Evolutionary conservation across 2,888 invertebrate genomes (phyloP).

Genomic region (Tenthredo mesomela): DNA sequence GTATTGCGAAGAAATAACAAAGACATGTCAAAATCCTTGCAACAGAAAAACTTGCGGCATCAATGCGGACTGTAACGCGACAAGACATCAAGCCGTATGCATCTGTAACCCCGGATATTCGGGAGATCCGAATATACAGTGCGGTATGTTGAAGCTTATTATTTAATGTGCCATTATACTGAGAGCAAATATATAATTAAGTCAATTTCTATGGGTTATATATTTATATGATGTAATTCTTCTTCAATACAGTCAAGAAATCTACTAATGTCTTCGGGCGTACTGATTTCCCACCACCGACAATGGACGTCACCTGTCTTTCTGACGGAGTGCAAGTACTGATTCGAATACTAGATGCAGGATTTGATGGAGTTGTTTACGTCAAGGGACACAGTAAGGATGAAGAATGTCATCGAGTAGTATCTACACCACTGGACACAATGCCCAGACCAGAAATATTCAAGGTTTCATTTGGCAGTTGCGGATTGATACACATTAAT

Average conservation of each 20-base stretch:
- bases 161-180: conserved; percentile 6
- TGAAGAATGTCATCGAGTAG: conserved; percentile 91
- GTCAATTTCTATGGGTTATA: not conserved
- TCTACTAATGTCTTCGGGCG: conserved; percentile 76
- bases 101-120: conserved; percentile 88
- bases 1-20: conserved; percentile 85
- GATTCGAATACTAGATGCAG: conserved; percentile 79
- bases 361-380: conserved; percentile 94
- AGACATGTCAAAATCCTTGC: conserved; percentile 91
- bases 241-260: conserved; percentile 76
- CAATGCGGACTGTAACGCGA: conserved; percentile 88
- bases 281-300: conserved; percentile 91
- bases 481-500: conserved; percentile 94
- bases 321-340: conserved; percentile 88
- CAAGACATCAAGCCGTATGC: conserved; percentile 88
- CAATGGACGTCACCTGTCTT: conserved; percentile 92
- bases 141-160: conserved; percentile 80
- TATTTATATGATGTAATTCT: conserved; percentile 49
- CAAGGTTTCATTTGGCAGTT: conserved; percentile 94
- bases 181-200: not conserved
- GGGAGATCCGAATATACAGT: conserved; percentile 88
- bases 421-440: conserved; percentile 86
- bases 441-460: conserved; percentile 86
- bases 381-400: conserved; percentile 97
- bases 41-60: conserved; percentile 86